Evolutionary conservation across 2,888 invertebrate genomes (phyloP).

Genomic region (Embidobia sp.): DNA sequence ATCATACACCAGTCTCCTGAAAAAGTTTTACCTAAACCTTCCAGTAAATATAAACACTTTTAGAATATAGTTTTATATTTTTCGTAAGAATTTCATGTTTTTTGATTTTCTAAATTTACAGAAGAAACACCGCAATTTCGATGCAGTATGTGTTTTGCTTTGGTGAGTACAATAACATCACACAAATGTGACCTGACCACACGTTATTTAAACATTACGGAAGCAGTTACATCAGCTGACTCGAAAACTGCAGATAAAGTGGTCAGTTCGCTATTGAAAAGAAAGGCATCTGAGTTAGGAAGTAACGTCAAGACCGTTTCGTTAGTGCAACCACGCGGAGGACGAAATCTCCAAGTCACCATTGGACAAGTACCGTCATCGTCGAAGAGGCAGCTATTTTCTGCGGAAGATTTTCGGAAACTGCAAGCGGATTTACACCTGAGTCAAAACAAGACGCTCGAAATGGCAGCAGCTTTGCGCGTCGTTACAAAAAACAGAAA

Average conservation of each 20-base stretch:
- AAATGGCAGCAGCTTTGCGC: constrained; percentile 3
- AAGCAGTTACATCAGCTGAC: too few relatives aligned
- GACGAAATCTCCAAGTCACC: background rate
- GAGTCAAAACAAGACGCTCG: constrained; percentile 6
- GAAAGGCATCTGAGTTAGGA: background rate
- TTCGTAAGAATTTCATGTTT: too few relatives aligned
- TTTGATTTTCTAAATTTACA: too few relatives aligned
- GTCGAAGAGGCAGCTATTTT: background rate
- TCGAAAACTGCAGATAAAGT: background rate
- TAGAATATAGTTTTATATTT: too few relatives aligned
- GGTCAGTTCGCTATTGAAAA: background rate
- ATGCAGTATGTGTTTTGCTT: too few relatives aligned
- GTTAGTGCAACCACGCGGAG: constrained; percentile 11
- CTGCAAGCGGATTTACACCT: background rate
- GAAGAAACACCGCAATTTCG: too few relatives aligned
- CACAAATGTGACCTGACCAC: too few relatives aligned
- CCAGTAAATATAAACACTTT: too few relatives aligned
- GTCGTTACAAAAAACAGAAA: background rate
- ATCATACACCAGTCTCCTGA: too few relatives aligned
- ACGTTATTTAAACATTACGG: too few relatives aligned
- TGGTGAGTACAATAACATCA: too few relatives aligned
- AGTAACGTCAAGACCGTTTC: background rate
- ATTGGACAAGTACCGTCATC: background rate
- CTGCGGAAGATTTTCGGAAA: constrained; percentile 9
- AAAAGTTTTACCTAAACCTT: too few relatives aligned